Evolutionary conservation across 2,113 vertebrate species (phyloP).

Genomic region (Pipra filicauda): DNA sequence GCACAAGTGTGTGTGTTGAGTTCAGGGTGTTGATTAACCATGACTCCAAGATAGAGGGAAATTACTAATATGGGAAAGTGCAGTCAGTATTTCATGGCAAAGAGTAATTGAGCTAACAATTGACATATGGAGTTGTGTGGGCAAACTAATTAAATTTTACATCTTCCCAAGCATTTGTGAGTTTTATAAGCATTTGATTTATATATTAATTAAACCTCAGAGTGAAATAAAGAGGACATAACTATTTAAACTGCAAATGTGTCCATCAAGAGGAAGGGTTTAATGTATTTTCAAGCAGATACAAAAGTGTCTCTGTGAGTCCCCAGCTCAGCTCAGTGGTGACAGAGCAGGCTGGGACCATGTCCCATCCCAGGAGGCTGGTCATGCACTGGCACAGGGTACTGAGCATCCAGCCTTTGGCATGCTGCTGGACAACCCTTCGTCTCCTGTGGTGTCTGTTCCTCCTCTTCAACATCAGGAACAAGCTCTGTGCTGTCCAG

Average conservation of each 20-base stretch:
- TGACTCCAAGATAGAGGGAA: conserved; percentile 53
- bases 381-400: neutral
- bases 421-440: neutral
- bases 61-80: conserved; percentile 61
- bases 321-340: neutral
- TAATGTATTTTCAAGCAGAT: conserved; percentile 6
- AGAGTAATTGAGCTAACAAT: conserved; percentile 63
- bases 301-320: neutral
- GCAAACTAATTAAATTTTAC: conserved; percentile 78
- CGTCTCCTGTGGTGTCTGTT: neutral
- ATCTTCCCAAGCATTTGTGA: conserved; percentile 69
- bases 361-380: neutral
- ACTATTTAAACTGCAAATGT: conserved; percentile 43
- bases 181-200: conserved; percentile 69
- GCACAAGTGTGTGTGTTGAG: neutral
- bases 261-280: conserved; percentile 12
- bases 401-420: neutral
- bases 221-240: conserved; percentile 64
- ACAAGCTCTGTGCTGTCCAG: neutral
- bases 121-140: conserved; percentile 74
- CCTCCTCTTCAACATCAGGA: neutral
- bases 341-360: neutral
- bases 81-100: conserved; percentile 61
- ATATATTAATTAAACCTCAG: conserved; percentile 76
- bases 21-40: conserved; percentile 65